Evolutionary conservation across 2,113 vertebrate species (phyloP), one percentile per base, ranked within the genome.

Genomic region (Hemichromis elongatus): DNA sequence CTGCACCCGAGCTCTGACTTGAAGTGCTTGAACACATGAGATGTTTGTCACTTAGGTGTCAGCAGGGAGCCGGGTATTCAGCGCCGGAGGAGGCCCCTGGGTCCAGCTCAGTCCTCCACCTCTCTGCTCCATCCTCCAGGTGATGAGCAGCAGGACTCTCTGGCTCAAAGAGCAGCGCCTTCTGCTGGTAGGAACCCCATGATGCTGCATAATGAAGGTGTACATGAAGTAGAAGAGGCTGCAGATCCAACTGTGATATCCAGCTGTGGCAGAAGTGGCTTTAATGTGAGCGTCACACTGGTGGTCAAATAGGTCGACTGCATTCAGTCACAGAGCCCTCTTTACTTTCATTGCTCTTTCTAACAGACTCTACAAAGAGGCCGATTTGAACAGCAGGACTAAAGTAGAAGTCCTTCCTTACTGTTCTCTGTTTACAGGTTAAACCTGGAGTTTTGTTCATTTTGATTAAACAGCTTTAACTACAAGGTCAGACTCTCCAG

Each of bases 31-130:
- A 70, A 45, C 21, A 45, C 40, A 10, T 47, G 8, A 45, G 40
- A 45, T 28, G 66, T 45, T 70, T 2, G 9, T 45, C 24, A 47
- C 12, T 86, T 88, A 94, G 93, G 83, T 7, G 6, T 89, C 81
- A 70, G 80, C 78, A 90, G 93, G 59, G 89, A 93, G 35, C 92
- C 87, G 0, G 8, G 79, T 24, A 77, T 94, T 7, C 92, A 91
- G 79, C 59, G 21, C 1, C 61, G 85, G 30, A 90, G 6, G 81
- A 87, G 47, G 79, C 21, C 52, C 10, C 66, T 47, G 40, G 16
- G 66, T 14, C 21, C 14, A 0, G n/a, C 68, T 73, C 82, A 24
- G 61, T 85, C 89, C 81, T 70, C 59, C 52, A 14, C 37, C 14
- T 87, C 85, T 28, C 83, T 83, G 53, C 61, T 85, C 40, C 4